Evolutionary conservation across 2,888 invertebrate genomes (phyloP), one percentile per base, ranked within the genome.

Genomic region (Ornithoptera alexandrae): DNA sequence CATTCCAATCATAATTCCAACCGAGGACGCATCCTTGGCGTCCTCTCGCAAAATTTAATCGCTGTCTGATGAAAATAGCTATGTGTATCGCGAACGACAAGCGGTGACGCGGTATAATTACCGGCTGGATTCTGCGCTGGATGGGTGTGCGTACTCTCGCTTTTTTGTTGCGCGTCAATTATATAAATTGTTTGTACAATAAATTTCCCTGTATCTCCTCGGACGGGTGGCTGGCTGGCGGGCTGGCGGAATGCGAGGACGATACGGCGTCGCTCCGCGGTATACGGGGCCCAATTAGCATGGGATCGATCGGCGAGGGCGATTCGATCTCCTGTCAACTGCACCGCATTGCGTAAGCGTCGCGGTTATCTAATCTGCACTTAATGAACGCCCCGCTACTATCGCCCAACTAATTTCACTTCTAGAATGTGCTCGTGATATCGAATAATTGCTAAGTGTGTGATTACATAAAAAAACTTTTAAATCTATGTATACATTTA

Each of bases 141-240:
- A 85, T 85, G 85, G 84, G 88, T 88, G 88, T 86, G 30, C 30
- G 86, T 84, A 88, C 87, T 89, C 83, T 89, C 85, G 86, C 86
- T 89, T 91, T 90, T 92, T 91, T 90, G 90, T 86, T 84, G 85
- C 87, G 83, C 84, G 91, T 92, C 91, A 92, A 92, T 92, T 93
- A 92, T 92, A 90, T 90, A 90, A 90, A 92, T 90, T 89, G 90
- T 89, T 87, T 84, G 87, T 88, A 92, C 88, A 91, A 92, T 92
- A 92, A 93, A 92, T 92, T 92, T 90, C 75, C 82, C 87, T 89
- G 90, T 92, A 92, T 93, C 91, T 90, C 82, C 78, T 81, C 77
- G 84, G 89, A 87, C 83, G 86, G 84, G 84, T 84, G 79, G 83
- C 79, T 83, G 86, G 84, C 84, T 84, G 79, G 83, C 79, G 86